Percentiles rank a stretch among this genome's conserved stretches.
These are phyloP conservation scores for Spea multiplicata DNA, from an alignment of 2,113 vertebrate species.

Conservation along the genomic window DNA sequence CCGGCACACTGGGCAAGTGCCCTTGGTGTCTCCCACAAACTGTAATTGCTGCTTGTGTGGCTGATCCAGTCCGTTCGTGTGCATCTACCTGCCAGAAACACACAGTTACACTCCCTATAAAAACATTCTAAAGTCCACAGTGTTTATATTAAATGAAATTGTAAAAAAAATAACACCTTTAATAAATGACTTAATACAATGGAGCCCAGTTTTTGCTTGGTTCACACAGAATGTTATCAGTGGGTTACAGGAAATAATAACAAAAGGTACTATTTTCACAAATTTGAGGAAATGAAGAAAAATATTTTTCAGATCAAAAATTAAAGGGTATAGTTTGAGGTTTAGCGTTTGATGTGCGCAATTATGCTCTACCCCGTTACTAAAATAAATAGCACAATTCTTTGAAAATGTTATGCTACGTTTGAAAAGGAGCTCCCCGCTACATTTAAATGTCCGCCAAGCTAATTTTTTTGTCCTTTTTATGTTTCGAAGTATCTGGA, in stretches of 20 bases:
- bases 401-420: not conserved
- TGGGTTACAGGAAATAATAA: not conserved
- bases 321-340: not conserved
- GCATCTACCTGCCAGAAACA: no score
- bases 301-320: not conserved
- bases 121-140: no score
- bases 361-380: not conserved
- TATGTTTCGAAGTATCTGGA: not conserved
- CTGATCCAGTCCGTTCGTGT: no score
- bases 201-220: not conserved
- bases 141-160: no score
- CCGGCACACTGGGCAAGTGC: no score
- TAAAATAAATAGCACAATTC: not conserved
- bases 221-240: not conserved
- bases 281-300: not conserved
- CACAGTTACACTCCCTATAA: no score
- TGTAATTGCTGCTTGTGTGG: no score
- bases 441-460: not conserved
- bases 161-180: no score
- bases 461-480: not conserved
- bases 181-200: not conserved
- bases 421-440: not conserved
- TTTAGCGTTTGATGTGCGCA: not conserved
- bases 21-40: no score
- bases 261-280: not conserved